Evolutionary conservation across 1,140 invertebrate species (phyloP), one percentile per base, ranked within the genome.

Genomic region (Platyura marginata): DNA sequence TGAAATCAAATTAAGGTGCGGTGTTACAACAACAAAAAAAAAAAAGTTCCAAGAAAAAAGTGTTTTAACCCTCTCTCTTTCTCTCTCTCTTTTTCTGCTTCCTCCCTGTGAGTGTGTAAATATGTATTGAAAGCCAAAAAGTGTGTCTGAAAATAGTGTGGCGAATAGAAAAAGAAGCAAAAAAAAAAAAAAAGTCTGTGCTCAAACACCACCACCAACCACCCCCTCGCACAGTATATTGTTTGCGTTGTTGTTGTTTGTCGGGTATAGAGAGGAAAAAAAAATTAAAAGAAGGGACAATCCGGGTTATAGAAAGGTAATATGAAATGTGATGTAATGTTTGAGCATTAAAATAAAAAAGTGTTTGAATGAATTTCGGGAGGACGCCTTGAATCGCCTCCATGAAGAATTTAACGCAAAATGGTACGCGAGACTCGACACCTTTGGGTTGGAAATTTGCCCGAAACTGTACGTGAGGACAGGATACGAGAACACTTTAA

Each of bases 381-480:
- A 38, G 15, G 36, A 15, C 15, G 15, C 19, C 15, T 21, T 38
- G 36, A 15, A 23, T 18, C 25, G 52, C 56, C 53, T 58, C 57
- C 48, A 46, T 49, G 46, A 48, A 49, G 44, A 41, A 53, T 46
- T 46, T 45, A 43, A 55, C 51, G 62, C 82, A 90, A 84, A 80
- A 96, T 96, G 92, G 92, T 96, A 83, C 92, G 92, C 85, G 90
- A 95, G 85, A 95, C 91, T 79, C 88, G 91, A 77, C 91, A 97
- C 77, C 82, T 95, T 74, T 93, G 90, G 87, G 89, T 97, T 79
- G 91, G 91, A 81, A 95, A 96, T 84, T 86, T 96, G 79, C 89
- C 91, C 79, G 90, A 95, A 77, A 93, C 91, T 76, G 88, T 91
- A 73, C 80, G 82, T 61, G 87, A 93, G 74, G 87, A 92, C 66